These are phyloP conservation scores for Poeciliopsis presidionis DNA, from an alignment of 2,797 vertebrate species.

Conservation along the genomic window DNA sequence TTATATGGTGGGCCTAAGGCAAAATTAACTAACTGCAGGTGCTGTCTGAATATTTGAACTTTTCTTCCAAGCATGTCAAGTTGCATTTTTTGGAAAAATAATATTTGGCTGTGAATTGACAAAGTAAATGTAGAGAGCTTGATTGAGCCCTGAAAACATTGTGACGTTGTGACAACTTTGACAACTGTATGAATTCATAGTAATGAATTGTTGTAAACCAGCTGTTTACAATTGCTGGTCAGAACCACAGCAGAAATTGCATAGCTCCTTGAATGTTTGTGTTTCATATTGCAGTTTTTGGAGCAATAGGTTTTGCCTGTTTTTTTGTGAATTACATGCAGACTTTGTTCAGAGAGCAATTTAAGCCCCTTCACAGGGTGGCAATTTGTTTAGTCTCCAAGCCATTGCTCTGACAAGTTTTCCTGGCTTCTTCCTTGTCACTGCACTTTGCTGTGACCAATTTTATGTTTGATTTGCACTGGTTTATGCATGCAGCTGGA, in stretches of 20 bases:
- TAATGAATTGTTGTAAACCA: background rate
- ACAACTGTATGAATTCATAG: background rate
- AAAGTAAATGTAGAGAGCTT: background rate
- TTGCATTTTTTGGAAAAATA: background rate
- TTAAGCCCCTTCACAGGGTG: no score
- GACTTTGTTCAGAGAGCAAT: background rate
- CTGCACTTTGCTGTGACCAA: no score
- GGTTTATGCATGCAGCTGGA: no score
- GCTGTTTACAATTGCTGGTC: background rate
- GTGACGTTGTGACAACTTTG: background rate
- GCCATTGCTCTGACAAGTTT: no score
- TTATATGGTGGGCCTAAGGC: background rate
- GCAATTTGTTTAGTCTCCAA: no score
- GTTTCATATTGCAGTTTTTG: background rate
- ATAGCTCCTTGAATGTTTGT: background rate
- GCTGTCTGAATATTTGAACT: background rate
- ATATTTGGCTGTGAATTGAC: background rate
- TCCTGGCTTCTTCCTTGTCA: no score
- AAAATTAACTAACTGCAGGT: background rate
- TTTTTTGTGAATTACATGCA: background rate
- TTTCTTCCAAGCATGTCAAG: background rate
- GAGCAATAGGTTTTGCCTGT: background rate
- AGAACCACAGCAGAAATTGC: background rate
- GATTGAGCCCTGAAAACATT: background rate
- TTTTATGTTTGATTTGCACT: no score